Evolutionary conservation across 2,888 invertebrate genomes (phyloP), one percentile per base, ranked within the genome.

Genomic region (Ormyrus rosae): DNA sequence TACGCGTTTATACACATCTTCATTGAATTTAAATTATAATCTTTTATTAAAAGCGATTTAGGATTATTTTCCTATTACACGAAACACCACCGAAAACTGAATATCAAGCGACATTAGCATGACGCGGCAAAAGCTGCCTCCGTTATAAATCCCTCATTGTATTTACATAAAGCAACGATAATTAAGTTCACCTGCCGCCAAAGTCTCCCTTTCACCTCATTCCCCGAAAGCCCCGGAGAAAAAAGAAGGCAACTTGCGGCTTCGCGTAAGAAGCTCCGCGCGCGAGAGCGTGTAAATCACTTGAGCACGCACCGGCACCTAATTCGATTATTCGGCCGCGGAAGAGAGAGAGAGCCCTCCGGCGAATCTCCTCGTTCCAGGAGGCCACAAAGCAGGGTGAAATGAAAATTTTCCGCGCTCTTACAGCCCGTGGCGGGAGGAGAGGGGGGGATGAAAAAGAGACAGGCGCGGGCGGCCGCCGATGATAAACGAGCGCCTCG

Each of bases 401-500:
- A 81, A 74, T 65, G 65, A 81, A 68, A 78, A 73, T 78, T 81
- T 81, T 51, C 55, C 73, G 69, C 77, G 68, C 70, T 64, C 60
- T 65, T 64, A 80, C 13, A 34, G 46, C 11, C 11, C 34, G 83
- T 81, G 81, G 75, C 70, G 83, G 46, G 7, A 45, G 46, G 34
- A 10, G 50, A 34, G 56, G 56, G 65, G 83, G 73, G 81, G 86
- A 86, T 88, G 88, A 89, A 87, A 89, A 89, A 87, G 87, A 85
- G 83, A 19, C 19, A 19, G 76, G 50, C 13, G 10, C 46, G 46
- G 19, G 19, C 63, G 78, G 81, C 78, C 83, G 85, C 69, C 77
- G 83, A 88, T 89, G 89, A 89, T 89, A 86, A 90, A 90, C 88
- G 89, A 89, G 84, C 86, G 19, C 19, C 2, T 19, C 19, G 19